Evolutionary conservation across 1,140 invertebrate genomes (phyloP).

Genomic region (Nomia melanderi): DNA sequence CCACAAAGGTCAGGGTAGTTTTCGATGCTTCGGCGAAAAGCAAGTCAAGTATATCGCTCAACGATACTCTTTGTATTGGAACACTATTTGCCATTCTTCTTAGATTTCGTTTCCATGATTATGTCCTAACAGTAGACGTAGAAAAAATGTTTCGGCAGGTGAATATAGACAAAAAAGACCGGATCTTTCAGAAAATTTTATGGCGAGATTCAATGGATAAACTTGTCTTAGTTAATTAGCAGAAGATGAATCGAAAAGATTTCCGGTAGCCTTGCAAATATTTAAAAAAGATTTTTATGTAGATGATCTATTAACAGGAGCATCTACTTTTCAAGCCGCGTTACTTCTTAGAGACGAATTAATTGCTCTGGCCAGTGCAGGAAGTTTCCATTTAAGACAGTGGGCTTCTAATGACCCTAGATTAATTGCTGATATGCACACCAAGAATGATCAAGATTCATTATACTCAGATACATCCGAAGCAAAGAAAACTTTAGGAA

Average conservation of each 20-base stretch:
- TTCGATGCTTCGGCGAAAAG: slow-evolving; percentile 2
- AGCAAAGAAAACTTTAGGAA: too few relatives aligned
- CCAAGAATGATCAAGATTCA: too few relatives aligned
- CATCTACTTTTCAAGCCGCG: neutral
- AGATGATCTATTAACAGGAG: too few relatives aligned
- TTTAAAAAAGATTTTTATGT: neutral
- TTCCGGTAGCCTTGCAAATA: neutral
- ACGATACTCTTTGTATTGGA: neutral
- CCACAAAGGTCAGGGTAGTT: too few relatives aligned
- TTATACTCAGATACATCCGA: too few relatives aligned
- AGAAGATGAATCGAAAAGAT: neutral
- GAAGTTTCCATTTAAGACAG: too few relatives aligned
- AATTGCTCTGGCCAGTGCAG: neutral
- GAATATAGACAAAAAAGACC: neutral
- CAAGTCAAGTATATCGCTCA: neutral
- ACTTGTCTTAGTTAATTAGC: neutral
- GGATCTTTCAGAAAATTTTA: neutral
- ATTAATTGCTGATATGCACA: too few relatives aligned
- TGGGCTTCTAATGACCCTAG: too few relatives aligned
- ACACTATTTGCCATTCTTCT: neutral
- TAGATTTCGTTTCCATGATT: neutral
- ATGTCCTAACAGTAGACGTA: neutral
- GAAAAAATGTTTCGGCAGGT: neutral
- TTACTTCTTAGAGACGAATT: neutral
- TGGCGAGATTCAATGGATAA: neutral